Percentiles rank a stretch among this genome's conserved stretches.
Evolutionary conservation across 2,113 vertebrate species (phyloP).

Genomic region (Barnardius zonarius): DNA sequence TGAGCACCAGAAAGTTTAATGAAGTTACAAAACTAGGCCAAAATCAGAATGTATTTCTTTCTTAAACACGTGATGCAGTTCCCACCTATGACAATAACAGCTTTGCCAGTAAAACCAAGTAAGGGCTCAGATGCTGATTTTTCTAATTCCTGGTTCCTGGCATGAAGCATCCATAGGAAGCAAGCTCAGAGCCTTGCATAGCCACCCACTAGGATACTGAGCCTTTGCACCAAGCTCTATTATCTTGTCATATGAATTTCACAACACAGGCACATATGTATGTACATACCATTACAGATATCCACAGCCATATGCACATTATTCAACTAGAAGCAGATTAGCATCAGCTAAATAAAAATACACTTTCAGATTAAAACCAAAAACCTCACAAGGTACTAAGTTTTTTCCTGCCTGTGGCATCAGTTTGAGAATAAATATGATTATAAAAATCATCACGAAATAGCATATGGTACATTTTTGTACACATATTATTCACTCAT

Average conservation of each 20-base stretch:
- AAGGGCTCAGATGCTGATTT: not conserved
- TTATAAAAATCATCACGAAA: slow-evolving; percentile 19
- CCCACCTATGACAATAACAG: not conserved
- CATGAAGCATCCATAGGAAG: not conserved
- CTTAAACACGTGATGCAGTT: not conserved
- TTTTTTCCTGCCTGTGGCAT: not conserved
- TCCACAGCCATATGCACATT: not conserved
- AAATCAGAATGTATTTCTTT: not conserved
- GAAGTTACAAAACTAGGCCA: not conserved
- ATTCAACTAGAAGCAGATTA: not conserved
- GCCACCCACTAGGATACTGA: not conserved
- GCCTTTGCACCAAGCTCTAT: not conserved
- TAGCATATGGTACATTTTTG: slow-evolving; percentile 52
- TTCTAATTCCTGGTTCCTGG: not conserved
- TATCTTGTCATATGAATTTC: not conserved
- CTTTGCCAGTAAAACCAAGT: not conserved
- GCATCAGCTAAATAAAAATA: not conserved
- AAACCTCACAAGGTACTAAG: slow-evolving; percentile 14
- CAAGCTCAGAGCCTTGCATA: not conserved
- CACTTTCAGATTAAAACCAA: not conserved
- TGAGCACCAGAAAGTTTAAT: not conserved
- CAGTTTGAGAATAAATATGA: slow-evolving; percentile 21
- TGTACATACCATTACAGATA: not conserved
- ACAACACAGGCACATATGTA: not conserved
- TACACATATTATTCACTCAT: slow-evolving; percentile 47